These are phyloP conservation scores for Empis livida DNA, from an alignment of 2,888 invertebrate genomes.

Conservation along the genomic window DNA sequence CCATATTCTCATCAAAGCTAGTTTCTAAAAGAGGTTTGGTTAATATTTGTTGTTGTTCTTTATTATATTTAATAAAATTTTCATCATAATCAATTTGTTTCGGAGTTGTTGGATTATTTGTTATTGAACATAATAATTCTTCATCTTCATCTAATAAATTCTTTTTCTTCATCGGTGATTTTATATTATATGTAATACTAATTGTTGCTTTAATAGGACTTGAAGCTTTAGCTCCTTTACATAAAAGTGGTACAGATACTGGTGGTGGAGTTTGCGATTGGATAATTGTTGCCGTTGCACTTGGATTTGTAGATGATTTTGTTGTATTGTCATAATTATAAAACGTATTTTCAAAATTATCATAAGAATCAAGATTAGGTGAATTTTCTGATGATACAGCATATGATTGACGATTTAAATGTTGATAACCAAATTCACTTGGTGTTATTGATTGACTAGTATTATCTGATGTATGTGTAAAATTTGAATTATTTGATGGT, in stretches of 20 bases:
- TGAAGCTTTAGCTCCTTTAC: constrained; percentile 13
- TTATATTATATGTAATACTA: constrained; percentile 49
- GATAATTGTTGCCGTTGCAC: no score
- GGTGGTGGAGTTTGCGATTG: not conserved
- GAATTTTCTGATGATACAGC: constrained; percentile 33
- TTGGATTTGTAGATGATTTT: not conserved
- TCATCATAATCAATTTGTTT: constrained; percentile 38
- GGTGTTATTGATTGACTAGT: constrained; percentile 38
- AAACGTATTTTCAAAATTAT: constrained; percentile 20
- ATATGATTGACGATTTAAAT: constrained; percentile 33
- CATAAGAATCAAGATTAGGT: constrained; percentile 25
- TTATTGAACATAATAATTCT: constrained; percentile 35
- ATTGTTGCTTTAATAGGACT: constrained; percentile 57
- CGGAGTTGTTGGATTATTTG: constrained; percentile 2
- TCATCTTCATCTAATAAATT: constrained; percentile 39
- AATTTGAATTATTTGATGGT: constrained; percentile 29
- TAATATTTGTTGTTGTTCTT: constrained; percentile 11
- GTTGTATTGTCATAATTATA: constrained; percentile 16
- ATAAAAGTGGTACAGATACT: not conserved
- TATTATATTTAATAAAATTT: constrained; percentile 37
- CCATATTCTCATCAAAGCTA: constrained; percentile 41
- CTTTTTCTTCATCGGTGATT: constrained; percentile 41
- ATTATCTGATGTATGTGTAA: constrained; percentile 29
- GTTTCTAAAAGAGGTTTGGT: constrained; percentile 40
- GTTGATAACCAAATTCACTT: constrained; percentile 36